Evolutionary conservation across 2,113 vertebrate species (phyloP).

Genomic region (Tachycineta bicolor): DNA sequence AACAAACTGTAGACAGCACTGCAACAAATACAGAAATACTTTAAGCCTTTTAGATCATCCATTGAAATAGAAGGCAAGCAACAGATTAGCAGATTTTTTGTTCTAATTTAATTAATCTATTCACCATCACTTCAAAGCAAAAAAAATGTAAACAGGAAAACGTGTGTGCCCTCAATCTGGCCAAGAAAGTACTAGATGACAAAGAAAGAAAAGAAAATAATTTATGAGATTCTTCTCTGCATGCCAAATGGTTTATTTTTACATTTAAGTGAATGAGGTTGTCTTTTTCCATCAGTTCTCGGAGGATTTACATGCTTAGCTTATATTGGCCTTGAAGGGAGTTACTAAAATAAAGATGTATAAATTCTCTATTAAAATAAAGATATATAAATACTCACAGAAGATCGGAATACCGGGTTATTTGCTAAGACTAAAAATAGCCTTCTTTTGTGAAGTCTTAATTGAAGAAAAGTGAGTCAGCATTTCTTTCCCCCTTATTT

Average conservation of each 20-base stretch:
- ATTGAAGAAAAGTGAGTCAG: slow-evolving; percentile 9
- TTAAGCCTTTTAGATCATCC: background rate
- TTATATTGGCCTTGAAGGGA: background rate
- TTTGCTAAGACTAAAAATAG: slow-evolving; percentile 26
- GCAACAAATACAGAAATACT: background rate
- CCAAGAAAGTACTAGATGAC: background rate
- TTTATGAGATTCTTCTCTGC: background rate
- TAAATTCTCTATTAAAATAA: slow-evolving; percentile 32
- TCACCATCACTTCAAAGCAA: slow-evolving; percentile 1
- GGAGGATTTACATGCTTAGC: background rate
- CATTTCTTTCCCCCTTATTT: background rate
- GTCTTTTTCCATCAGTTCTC: slow-evolving; percentile 14
- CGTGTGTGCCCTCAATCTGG: background rate
- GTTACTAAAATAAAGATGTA: slow-evolving; percentile 25
- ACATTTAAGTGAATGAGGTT: background rate
- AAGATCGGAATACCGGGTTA: background rate
- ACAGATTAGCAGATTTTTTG: slow-evolving; percentile 1
- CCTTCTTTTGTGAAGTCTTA: background rate
- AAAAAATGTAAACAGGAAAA: background rate
- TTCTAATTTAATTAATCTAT: slow-evolving; percentile 48
- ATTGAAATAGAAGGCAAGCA: slow-evolving; percentile 19
- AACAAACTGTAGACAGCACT: background rate
- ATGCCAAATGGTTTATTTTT: slow-evolving; percentile 31
- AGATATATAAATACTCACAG: slow-evolving; percentile 3
- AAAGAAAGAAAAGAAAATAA: background rate